Percentiles rank a stretch among this genome's conserved stretches.
phyloP scores from a whole-genome alignment of 2,797 vertebrate genomes.

The Pogonophryne albipinna region DNA sequence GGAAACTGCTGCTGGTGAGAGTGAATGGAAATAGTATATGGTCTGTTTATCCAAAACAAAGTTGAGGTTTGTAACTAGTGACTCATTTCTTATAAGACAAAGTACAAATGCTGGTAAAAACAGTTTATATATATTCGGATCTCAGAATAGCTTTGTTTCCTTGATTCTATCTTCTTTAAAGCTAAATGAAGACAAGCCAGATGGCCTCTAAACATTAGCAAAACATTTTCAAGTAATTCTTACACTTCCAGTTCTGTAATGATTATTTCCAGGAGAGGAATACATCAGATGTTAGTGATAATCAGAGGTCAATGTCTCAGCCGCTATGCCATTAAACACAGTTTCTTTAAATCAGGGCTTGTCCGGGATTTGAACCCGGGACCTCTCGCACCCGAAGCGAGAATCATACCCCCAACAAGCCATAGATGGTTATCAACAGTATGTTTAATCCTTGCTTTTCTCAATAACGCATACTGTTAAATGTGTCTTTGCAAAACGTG shows the following conservation, averaged over 20 bases:
- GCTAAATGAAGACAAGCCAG: too few species aligned
- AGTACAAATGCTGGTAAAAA: background rate
- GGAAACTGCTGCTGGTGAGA: too few species aligned
- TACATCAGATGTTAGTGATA: background rate
- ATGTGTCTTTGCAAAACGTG: background rate
- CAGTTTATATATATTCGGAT: background rate
- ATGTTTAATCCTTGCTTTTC: rapidly evolving
- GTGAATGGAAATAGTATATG: background rate
- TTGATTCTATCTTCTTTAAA: too few species aligned
- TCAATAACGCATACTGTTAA: background rate
- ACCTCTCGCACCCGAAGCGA: slow-evolving; percentile 91
- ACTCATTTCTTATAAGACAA: background rate
- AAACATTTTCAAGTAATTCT: too few species aligned
- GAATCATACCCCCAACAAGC: slow-evolving; percentile 91
- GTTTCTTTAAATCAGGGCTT: slow-evolving; percentile 70
- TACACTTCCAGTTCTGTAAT: background rate
- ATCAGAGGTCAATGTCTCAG: background rate
- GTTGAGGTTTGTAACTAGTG: too few species aligned
- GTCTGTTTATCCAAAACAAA: background rate
- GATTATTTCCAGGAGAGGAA: too few species aligned
- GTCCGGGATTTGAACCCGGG: slow-evolving; percentile 90
- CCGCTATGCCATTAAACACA: background rate
- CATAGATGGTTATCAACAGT: slow-evolving; percentile 1
- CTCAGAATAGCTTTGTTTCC: too few species aligned
- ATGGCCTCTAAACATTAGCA: too few species aligned